Base-by-base conservation (phyloP, 2,888 invertebrate genomes). In the Melangyna quadrimaculata region DNA sequence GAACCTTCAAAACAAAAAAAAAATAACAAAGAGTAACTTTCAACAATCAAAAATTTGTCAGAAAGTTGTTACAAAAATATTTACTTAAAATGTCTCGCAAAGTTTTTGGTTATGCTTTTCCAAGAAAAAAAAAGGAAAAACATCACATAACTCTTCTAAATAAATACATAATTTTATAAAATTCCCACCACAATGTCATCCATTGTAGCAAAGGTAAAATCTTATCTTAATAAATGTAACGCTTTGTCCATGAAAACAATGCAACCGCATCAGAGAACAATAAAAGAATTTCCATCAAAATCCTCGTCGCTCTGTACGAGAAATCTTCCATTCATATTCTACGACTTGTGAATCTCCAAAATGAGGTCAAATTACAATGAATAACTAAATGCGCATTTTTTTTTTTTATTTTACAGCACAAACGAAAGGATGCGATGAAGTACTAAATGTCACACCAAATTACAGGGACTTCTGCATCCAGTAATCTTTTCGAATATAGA, bases 401-500 rank as follows among this genome's bases (percentile, higher is more conserved):
- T 63, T 43, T 45, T 61, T 37, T 40, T 37, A 24, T 51, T 5
- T 32, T 7, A 17, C 3, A 27, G 24, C 3, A 57, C 24, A 67
- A 24, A 43, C 10, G 19, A 70, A 75, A 77, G 53, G 69, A 69
- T 69, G 45, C 59, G 19, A n/a, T 43, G 57, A 32, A 55, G 45
- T 74, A 80, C 75, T 86, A 86, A 81, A 86, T 69, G 86, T 78
- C 81, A 81, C 73, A 86, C 81, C 86, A 78, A 78, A 86, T 86
- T 86, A 86, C 86, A 73, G 63, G 57, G 70, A 70, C 77, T 71
- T 67, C 24, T 55, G 79, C 59, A 51, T 51, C 48, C 73, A 45
- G 19, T 12, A 57, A 53, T 40, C 67, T 55, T 57, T 43, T 2
- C 43, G 14, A 45, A 40, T 40, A 48, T 27, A n/a, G n/a, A n/a